Evolutionary conservation across 2,888 invertebrate species (phyloP), one percentile per base, ranked within the genome.

Genomic region (Tetropium fuscum): DNA sequence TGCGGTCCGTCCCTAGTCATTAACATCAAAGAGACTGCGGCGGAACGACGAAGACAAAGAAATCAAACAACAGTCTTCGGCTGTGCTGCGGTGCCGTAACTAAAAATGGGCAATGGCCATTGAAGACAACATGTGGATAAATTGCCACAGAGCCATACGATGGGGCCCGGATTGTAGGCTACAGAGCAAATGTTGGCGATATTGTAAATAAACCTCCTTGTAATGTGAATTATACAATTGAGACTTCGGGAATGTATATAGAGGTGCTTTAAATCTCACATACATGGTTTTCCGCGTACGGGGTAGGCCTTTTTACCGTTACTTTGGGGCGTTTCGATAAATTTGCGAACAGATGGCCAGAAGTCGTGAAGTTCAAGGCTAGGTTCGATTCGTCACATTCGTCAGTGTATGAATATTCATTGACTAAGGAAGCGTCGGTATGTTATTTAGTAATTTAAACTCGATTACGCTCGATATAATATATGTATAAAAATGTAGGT

Each of bases 111-210:
- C 15, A 48, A 15, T 34, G 47, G 22, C 15, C 25, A 25, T 25
- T 40, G 16, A 38, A 48, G 22, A 34, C 25, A 10, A 25, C 13
- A 15, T 22, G 13, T 32, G 2, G 13, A 11, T 22, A 34, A 7
- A 34, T 6, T n/a, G 16, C 45, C 30, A 30, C 30, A 27, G 15
- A 7, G 27, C 7, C 19, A 34, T 47, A 32, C 18, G n/a, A 30
- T 11, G 18, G 16, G 30, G 45, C 19, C 32, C 4, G 19, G 10
- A 27, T 11, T 61, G 61, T 66, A 61, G 66, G 66, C 63, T 66
- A 66, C 41, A 43, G 11, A 36, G 38, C 60, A 54, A 60, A 66
- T 63, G 60, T 54, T 61, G 20, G 59, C 54, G 54, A 54, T 57
- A 55, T 54, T 47, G 41, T 41, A 43, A 64, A 64, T 57, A 56